Evolutionary conservation across 1,140 invertebrate species (phyloP), one percentile per base, ranked within the genome.

Genomic region (Tetramorium alpestre): DNA sequence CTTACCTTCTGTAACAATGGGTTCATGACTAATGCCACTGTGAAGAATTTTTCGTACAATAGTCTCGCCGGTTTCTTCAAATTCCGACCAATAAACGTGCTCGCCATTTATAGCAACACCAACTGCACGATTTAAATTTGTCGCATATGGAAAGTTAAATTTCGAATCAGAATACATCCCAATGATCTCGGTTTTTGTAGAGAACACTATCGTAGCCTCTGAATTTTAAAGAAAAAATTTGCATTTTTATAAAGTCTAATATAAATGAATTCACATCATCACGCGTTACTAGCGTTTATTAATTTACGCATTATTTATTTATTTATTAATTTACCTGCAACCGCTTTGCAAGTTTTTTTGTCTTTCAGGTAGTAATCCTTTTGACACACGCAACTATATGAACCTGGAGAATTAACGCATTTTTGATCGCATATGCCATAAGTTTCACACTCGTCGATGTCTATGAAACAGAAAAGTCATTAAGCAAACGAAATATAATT

Each of bases 371-470:
- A 95, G 92, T 98, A 99, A 0, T 97, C 97, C 0, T 96, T 93
- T 33, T 97, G 97, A 94, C 99, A 99, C 56, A 96, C 95, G 92
- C 99, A 99, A 7, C 94, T 95, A 92, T 97, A 99, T 0, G 96
- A 97, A 0, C 98, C 98, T 0, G 95, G 95, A 0, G 94, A 96
- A 92, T 99, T 99, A 25, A 96, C 93, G 92, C 99, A 99, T 69
- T 94, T 93, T 93, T 99, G 99, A 78, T 98, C 97, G 90, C 99
- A 99, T 0, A 96, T 95, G 10, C 97, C 97, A 64, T 96, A 97
- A 10, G 93, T 95, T 78, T 97, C 96, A 93, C 98, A 99, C 94
- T 99, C 98, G 93, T 99, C 96, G 22, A 98, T 96, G 93, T 99
- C 98, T 95, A 89, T 73, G 77, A 70, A 81, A 77, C 16, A n/a